Percentiles rank a stretch among this genome's conserved stretches.
Conservation (phyloP, 2,113 vertebrate genomes). For the Rhinoderma darwinii region DNA sequence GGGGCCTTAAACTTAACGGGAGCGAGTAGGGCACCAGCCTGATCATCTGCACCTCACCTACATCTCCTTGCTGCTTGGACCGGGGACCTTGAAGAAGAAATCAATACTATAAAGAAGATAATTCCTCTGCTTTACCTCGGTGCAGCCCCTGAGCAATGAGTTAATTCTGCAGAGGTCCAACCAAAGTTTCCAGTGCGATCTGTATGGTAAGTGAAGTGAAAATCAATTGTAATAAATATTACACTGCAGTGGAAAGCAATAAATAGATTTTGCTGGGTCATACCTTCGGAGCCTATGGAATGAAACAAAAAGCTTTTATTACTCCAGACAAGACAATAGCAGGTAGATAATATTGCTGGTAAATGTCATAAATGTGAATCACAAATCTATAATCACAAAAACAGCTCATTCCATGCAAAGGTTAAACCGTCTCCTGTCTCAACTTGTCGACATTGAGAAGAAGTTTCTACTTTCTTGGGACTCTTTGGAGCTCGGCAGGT, state of each 20-base stretch:
- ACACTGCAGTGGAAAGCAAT: background rate
- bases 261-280: constrained; percentile 25
- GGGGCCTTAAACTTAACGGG: no score
- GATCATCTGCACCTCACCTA: no score
- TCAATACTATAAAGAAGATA: background rate
- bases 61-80: background rate
- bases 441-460: background rate
- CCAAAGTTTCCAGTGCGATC: background rate
- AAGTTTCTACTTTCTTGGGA: background rate
- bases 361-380: background rate
- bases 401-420: background rate
- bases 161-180: background rate
- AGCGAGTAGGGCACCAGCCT: no score
- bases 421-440: background rate
- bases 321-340: background rate
- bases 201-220: constrained; percentile 8
- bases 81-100: background rate
- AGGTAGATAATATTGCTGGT: background rate
- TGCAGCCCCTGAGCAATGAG: background rate
- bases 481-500: background rate
- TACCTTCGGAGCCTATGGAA: background rate
- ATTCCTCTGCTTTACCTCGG: background rate
- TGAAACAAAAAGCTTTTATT: constrained; percentile 12
- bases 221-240: constrained; percentile 16
- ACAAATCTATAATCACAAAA: background rate